These are phyloP conservation scores for Teinopalpus imperialis DNA, from an alignment of 2,888 invertebrate species.

Conservation along the genomic window DNA sequence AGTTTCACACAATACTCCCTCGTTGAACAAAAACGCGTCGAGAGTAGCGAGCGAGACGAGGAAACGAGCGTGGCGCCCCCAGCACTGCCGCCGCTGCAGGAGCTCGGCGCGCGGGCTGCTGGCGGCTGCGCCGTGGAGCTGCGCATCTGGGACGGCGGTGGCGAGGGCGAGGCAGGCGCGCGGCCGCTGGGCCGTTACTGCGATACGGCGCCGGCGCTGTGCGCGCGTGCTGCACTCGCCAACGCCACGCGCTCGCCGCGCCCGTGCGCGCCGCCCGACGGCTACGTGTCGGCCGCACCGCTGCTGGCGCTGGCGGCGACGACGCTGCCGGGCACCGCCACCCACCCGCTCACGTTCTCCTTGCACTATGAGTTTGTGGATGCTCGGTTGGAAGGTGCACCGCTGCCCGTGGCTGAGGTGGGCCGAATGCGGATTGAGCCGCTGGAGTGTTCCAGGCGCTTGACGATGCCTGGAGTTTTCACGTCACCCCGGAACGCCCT, in stretches of 20 bases:
- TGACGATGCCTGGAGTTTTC: constrained; percentile 80
- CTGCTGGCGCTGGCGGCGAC: constrained; percentile 65
- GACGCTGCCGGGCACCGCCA: constrained; percentile 87
- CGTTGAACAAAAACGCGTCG: constrained; percentile 72
- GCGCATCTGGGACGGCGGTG: constrained; percentile 89
- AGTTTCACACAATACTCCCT: constrained; percentile 91
- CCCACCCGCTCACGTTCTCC: constrained; percentile 88
- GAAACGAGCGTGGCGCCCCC: constrained; percentile 37
- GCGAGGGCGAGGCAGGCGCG: constrained; percentile 64
- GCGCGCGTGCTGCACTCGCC: constrained; percentile 89
- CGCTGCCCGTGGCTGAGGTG: constrained; percentile 67
- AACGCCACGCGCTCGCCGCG: constrained; percentile 89
- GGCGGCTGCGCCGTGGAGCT: constrained; percentile 85
- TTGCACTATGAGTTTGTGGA: constrained; percentile 92
- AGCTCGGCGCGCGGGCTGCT: constrained; percentile 28
- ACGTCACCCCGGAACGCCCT: constrained; percentile 90
- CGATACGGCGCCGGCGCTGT: constrained; percentile 88
- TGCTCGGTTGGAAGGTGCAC: constrained; percentile 87
- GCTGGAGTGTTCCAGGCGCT: constrained; percentile 55
- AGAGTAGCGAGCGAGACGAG: constrained; percentile 77
- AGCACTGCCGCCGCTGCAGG: constrained; percentile 31
- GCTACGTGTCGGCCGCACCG: constrained; percentile 83
- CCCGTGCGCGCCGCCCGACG: constrained; percentile 90
- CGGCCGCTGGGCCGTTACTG: constrained; percentile 86
- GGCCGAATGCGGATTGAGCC: constrained; percentile 55